phyloP scores from a whole-genome alignment of 2,113 vertebrate genomes.

The Formicarius rufipectus region DNA sequence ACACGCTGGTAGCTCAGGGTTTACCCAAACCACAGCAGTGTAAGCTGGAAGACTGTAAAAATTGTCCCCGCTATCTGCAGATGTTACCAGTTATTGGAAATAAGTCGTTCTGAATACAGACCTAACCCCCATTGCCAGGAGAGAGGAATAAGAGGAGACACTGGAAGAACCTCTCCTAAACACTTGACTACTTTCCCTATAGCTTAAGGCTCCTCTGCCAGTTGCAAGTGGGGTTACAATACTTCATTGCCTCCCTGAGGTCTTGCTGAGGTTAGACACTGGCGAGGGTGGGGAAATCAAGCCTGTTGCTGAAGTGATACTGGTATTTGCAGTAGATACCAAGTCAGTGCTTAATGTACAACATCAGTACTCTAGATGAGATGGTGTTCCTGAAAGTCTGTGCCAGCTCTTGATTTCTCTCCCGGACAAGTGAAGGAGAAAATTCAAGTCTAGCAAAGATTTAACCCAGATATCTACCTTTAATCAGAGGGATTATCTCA shows the following conservation, averaged over 20 bases:
- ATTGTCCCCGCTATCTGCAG: background rate
- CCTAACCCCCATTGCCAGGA: background rate
- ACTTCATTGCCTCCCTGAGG: background rate
- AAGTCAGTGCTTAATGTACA: background rate
- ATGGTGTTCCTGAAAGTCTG: background rate
- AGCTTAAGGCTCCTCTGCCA: background rate
- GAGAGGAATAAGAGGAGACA: background rate
- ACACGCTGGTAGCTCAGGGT: rapidly evolving
- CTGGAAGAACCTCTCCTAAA: background rate
- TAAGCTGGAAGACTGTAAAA: background rate
- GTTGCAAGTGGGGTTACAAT: background rate
- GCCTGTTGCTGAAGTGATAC: rapidly evolving
- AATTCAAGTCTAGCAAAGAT: background rate
- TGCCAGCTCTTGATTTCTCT: background rate
- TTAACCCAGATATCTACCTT: background rate
- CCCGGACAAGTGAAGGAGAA: background rate
- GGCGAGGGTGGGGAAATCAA: background rate
- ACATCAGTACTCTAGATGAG: background rate
- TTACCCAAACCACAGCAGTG: background rate
- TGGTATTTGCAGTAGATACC: background rate
- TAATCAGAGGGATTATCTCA: background rate
- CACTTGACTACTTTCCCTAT: background rate
- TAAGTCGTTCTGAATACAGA: background rate
- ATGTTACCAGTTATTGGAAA: background rate
- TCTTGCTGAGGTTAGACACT: background rate